Evolutionary conservation across 2,888 invertebrate species (phyloP).

Genomic region (Neoitamus cyanurus): DNA sequence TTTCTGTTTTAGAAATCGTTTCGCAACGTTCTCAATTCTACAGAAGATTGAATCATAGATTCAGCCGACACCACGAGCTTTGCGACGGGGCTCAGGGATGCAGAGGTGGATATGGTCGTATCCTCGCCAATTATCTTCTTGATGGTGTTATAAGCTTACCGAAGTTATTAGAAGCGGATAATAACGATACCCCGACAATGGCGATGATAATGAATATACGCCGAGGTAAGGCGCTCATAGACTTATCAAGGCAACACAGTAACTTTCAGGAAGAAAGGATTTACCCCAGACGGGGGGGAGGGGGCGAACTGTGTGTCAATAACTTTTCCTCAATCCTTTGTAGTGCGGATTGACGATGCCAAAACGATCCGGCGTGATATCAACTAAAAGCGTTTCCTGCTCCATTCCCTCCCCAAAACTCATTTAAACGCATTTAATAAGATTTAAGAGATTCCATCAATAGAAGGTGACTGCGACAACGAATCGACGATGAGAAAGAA

Average conservation of each 20-base stretch:
- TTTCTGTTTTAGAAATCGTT: conserved; percentile 37
- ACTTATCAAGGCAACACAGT: neutral
- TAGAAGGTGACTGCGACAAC: neutral
- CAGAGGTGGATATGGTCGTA: neutral
- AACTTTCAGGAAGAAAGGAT: neutral
- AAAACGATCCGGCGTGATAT: conserved; percentile 2
- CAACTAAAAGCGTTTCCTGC: conserved; percentile 3
- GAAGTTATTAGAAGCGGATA: conserved; percentile 36
- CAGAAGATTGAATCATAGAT: conserved; percentile 36
- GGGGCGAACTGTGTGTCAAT: neutral
- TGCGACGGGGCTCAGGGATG: neutral
- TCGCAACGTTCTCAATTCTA: neutral
- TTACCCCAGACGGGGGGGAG: neutral
- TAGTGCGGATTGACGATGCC: neutral
- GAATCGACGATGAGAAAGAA: neutral
- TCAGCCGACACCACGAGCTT: neutral
- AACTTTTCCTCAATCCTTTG: neutral
- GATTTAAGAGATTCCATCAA: conserved; percentile 6
- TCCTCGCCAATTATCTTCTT: conserved; percentile 44
- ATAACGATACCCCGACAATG: conserved; percentile 37
- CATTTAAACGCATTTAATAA: conserved; percentile 22
- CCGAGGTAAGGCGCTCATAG: conserved; percentile 13
- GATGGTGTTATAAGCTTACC: conserved; percentile 45
- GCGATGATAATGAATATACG: conserved; percentile 43
- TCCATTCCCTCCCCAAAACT: neutral